These are phyloP conservation scores for Probosciger aterrimus DNA, from an alignment of 2,113 vertebrate genomes.

Conservation along the genomic window DNA sequence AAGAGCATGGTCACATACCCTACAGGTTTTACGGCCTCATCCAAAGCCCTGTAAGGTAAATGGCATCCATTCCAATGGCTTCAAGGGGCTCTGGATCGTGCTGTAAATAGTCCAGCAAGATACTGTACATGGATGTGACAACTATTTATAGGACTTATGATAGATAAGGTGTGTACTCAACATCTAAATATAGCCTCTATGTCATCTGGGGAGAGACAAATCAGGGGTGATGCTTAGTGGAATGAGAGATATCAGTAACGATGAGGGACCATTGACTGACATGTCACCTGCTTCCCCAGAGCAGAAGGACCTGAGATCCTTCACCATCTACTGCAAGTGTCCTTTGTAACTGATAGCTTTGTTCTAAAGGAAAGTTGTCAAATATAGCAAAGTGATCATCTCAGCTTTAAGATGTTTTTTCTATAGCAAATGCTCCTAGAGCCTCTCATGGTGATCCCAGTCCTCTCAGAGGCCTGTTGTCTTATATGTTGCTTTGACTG, in stretches of 20 bases:
- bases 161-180: conserved; percentile 40
- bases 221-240: neutral
- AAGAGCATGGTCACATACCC: neutral
- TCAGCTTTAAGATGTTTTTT: neutral
- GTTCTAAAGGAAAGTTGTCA: neutral
- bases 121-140: conserved; percentile 40
- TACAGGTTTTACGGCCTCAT: neutral
- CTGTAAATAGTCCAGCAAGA: conserved; percentile 18
- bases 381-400: neutral
- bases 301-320: conserved; percentile 22
- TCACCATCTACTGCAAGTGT: neutral
- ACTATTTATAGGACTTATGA: conserved; percentile 41
- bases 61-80: conserved; percentile 16
- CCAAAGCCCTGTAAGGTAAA: conserved; percentile 21
- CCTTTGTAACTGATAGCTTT: neutral
- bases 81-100: neutral
- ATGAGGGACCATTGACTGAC: neutral
- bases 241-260: neutral
- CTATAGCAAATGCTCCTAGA: neutral
- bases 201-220: conserved; percentile 35
- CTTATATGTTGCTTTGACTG: neutral
- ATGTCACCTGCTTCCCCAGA: neutral
- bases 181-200: conserved; percentile 38
- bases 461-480: neutral
- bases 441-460: neutral